Conservation (phyloP, 2,797 vertebrate genomes). For the Pantherophis vulpinus region DNA sequence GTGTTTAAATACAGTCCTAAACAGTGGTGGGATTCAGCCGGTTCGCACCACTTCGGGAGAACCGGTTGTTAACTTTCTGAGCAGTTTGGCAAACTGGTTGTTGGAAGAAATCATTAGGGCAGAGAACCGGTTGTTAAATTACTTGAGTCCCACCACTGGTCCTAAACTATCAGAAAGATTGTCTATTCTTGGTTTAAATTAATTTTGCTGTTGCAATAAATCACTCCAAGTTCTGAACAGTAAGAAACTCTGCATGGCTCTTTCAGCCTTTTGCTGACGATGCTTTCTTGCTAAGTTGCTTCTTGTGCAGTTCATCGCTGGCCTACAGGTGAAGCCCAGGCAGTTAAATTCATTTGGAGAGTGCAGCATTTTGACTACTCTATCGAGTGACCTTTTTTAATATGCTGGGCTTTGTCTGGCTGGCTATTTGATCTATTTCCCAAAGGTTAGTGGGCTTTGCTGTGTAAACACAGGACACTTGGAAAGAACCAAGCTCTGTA, state of each 20-base stretch:
- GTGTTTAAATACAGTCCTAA: background rate
- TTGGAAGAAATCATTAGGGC: no score
- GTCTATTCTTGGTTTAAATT: background rate
- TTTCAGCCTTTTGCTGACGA: background rate
- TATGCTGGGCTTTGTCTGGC: background rate
- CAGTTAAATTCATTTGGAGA: background rate
- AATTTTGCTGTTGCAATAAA: background rate
- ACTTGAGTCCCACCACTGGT: no score
- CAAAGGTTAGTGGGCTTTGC: background rate
- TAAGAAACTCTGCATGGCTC: background rate
- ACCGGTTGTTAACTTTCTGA: no score
- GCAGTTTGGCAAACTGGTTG: no score
- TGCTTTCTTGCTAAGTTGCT: rapidly evolving
- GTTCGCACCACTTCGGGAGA: no score
- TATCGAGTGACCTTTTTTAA: conserved; percentile 29
- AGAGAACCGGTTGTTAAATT: no score
- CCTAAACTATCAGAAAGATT: background rate
- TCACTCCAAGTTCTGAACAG: background rate
- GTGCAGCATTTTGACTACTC: background rate
- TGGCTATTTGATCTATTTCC: background rate
- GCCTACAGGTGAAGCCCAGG: rapidly evolving
- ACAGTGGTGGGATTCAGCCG: no score
- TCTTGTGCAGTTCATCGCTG: background rate
- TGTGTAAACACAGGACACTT: conserved; percentile 6
- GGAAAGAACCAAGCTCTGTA: background rate